Conservation (phyloP, 2,888 invertebrate species). For the Thera obeliscata region DNA sequence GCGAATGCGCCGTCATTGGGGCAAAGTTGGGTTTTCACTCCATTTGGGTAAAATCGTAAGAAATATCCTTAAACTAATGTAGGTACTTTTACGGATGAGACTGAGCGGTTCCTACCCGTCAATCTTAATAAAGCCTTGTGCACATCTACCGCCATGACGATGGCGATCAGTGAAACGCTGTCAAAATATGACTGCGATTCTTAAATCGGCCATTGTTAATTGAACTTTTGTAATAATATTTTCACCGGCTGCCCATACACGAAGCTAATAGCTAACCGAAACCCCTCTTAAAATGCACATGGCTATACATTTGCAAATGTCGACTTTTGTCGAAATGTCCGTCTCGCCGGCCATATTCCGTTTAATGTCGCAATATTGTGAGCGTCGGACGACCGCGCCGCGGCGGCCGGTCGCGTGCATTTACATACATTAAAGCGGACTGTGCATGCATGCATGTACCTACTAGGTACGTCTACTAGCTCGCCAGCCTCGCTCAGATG, state of each 20-base stretch:
- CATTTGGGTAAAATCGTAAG: no score
- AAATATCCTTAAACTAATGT: no score
- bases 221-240: slow-evolving; percentile 6
- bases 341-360: slow-evolving; percentile 80
- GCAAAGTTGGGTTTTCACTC: no score
- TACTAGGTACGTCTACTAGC: slow-evolving; percentile 31
- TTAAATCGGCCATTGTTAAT: slow-evolving; percentile 17
- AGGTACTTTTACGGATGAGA: no score
- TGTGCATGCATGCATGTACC: slow-evolving; percentile 75
- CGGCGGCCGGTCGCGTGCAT: slow-evolving; percentile 81
- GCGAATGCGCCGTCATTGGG: no score
- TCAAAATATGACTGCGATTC: not conserved
- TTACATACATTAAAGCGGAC: slow-evolving; percentile 83
- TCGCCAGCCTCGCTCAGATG: slow-evolving; percentile 60
- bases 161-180: no score
- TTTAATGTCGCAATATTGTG: slow-evolving; percentile 83
- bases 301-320: slow-evolving; percentile 71
- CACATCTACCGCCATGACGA: no score
- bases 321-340: slow-evolving; percentile 79
- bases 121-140: no score
- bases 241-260: slow-evolving; percentile 21
- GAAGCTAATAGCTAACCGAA: slow-evolving; percentile 51
- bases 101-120: no score
- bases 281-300: slow-evolving; percentile 62
- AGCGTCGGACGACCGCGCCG: slow-evolving; percentile 76